Evolutionary conservation across 2,888 invertebrate genomes (phyloP).

Genomic region (Cinara cedri): DNA sequence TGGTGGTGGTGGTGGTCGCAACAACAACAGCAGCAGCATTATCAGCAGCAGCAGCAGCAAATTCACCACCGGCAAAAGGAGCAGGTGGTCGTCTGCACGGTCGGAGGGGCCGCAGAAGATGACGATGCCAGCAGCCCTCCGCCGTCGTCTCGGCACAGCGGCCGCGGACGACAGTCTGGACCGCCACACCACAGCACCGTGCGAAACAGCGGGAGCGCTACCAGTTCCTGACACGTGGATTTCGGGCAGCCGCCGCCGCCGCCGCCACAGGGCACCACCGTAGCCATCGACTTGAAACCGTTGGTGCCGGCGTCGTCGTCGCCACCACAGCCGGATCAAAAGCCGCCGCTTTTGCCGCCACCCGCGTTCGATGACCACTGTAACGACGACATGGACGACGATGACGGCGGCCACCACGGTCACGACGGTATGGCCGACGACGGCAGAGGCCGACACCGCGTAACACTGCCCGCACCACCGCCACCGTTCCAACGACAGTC

Average conservation of each 20-base stretch:
- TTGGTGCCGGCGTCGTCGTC: background rate
- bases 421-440: too few species aligned
- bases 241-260: slow-evolving; percentile 17
- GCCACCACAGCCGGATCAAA: background rate
- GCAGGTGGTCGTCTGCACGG: slow-evolving; percentile 22
- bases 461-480: slow-evolving; percentile 58
- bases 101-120: background rate
- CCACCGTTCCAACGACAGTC: slow-evolving; percentile 49
- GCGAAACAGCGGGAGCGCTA: slow-evolving; percentile 5
- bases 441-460: slow-evolving; percentile 58
- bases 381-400: slow-evolving; percentile 1
- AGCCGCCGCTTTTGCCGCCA: slow-evolving; percentile 17
- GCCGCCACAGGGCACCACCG: background rate
- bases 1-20: slow-evolving; percentile 61
- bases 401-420: slow-evolving; percentile 57
- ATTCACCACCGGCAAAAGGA: background rate
- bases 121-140: background rate
- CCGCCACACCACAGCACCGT: background rate
- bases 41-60: background rate
- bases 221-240: slow-evolving; percentile 66
- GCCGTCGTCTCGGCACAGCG: background rate
- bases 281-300: slow-evolving; percentile 11
- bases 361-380: slow-evolving; percentile 35
- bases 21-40: slow-evolving; percentile 58
- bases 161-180: background rate